Evolutionary conservation across 2,797 vertebrate genomes (phyloP).

Genomic region (Cuculus canorus): DNA sequence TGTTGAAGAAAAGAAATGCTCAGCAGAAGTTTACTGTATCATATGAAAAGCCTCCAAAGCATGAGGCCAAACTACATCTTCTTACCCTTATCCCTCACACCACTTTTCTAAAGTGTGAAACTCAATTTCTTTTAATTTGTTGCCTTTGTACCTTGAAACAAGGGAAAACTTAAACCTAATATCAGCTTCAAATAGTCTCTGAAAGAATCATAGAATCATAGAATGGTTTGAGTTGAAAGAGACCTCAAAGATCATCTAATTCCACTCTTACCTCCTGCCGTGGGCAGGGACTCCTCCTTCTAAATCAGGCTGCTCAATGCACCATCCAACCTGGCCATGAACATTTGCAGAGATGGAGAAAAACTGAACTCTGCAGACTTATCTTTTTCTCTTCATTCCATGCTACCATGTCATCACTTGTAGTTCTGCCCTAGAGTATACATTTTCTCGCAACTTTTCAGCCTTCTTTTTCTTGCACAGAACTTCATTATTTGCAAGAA

Average conservation of each 20-base stretch:
- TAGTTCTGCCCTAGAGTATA: background rate
- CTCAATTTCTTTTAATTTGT: background rate
- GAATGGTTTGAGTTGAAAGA: no score
- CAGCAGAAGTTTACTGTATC: background rate
- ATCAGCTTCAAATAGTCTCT: background rate
- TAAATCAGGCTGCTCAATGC: no score
- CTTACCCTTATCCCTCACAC: background rate
- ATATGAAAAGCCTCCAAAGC: background rate
- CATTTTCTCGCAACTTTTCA: background rate
- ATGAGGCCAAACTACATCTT: background rate
- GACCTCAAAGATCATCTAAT: no score
- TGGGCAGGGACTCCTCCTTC: no score
- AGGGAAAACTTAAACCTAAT: background rate
- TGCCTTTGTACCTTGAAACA: background rate
- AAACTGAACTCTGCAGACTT: background rate
- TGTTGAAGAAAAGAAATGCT: background rate
- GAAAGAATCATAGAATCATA: background rate
- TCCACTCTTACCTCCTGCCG: no score
- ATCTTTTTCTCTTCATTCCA: background rate
- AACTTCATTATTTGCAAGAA: background rate
- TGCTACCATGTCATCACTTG: background rate
- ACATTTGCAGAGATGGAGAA: no score
- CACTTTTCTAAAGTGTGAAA: background rate
- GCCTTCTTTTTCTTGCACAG: background rate
- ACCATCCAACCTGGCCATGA: no score